Conservation (phyloP, 2,888 invertebrate genomes). For the Pachydiplax longipennis region DNA sequence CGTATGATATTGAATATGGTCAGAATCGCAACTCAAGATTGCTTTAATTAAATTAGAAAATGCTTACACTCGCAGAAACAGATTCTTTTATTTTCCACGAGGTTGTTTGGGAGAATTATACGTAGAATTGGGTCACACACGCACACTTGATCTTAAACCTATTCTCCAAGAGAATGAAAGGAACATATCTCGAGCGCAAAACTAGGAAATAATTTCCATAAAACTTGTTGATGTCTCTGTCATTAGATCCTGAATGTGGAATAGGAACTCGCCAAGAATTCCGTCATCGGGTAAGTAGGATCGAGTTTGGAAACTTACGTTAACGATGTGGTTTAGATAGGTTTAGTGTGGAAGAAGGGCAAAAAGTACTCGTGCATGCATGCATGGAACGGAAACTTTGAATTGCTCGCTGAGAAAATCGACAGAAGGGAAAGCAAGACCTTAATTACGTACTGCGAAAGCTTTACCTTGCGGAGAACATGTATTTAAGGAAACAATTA, state of each 20-base stretch:
- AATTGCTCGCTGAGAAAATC: not conserved
- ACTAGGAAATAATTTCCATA: too few species aligned
- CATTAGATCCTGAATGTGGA: too few species aligned
- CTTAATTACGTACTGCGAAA: not conserved
- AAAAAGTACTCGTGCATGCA: not conserved
- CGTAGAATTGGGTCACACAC: too few species aligned
- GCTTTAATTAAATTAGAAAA: too few species aligned
- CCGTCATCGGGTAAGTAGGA: not conserved
- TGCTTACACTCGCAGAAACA: too few species aligned
- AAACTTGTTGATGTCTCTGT: too few species aligned
- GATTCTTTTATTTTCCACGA: too few species aligned
- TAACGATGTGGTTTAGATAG: not conserved
- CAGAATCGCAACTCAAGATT: too few species aligned
- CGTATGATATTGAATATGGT: too few species aligned
- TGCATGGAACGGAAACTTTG: not conserved
- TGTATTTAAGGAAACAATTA: not conserved
- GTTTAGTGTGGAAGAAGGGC: not conserved
- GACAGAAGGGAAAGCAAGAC: not conserved
- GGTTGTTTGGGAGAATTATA: too few species aligned
- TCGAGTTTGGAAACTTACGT: not conserved
- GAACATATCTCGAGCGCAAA: too few species aligned
- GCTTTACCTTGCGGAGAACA: not conserved
- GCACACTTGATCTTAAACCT: too few species aligned
- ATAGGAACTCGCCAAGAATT: not conserved
- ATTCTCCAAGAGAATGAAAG: not conserved